Evolutionary conservation across 2,797 vertebrate genomes (phyloP).

Genomic region (Ptychadena robeensis): DNA sequence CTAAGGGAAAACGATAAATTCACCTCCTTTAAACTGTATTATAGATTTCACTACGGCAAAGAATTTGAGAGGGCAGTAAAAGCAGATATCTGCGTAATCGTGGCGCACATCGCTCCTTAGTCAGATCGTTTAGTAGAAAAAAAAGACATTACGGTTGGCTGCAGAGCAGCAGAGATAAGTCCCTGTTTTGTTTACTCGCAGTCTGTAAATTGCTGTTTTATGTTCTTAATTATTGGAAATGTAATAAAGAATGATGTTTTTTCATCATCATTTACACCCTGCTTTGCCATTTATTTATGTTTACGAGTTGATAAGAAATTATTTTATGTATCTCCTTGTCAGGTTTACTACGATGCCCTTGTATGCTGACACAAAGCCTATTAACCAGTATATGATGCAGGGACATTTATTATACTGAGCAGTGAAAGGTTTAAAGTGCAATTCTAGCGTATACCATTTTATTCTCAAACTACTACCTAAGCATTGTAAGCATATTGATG

Average conservation of each 20-base stretch:
- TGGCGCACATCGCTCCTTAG: background rate
- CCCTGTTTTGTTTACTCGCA: constrained; percentile 12
- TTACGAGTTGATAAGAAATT: constrained; percentile 6
- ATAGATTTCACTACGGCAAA: background rate
- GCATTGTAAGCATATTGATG: background rate
- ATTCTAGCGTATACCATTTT: background rate
- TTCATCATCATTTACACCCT: background rate
- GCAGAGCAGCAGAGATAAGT: background rate
- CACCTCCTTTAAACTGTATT: background rate
- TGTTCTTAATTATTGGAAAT: constrained; percentile 38
- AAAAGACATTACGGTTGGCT: constrained; percentile 12
- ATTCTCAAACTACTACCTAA: background rate
- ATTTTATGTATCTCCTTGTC: constrained; percentile 15
- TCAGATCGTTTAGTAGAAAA: constrained; percentile 3
- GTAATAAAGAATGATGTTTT: constrained; percentile 15
- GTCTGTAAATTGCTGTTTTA: constrained; percentile 39
- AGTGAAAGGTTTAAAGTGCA: background rate
- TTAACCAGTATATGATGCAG: background rate
- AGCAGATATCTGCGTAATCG: background rate
- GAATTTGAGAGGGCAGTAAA: background rate
- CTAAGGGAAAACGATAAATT: background rate
- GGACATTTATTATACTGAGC: constrained; percentile 4
- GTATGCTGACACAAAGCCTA: constrained; percentile 12
- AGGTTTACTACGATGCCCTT: constrained; percentile 7
- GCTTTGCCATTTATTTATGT: constrained; percentile 15